Conservation (phyloP, 30 jellyfish, hydroid and myxozoan genomes). For the Euphysa ruthae region DNA sequence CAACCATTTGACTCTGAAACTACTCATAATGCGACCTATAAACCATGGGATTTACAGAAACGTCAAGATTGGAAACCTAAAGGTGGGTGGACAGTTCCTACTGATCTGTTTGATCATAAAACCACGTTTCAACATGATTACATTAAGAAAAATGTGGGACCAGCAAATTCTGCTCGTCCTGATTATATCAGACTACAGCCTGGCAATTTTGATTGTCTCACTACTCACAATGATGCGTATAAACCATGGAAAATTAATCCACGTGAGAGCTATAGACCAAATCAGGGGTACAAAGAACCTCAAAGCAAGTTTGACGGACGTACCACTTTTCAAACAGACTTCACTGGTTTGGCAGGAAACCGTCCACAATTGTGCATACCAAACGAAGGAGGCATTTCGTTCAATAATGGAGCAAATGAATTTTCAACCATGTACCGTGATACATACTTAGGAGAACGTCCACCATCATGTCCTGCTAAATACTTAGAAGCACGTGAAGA, state of each 20-base stretch:
- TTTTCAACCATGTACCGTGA: slow-evolving; percentile 62
- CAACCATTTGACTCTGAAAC: slow-evolving; percentile 78
- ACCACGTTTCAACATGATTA: slow-evolving; percentile 86
- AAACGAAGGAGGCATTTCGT: slow-evolving; percentile 47
- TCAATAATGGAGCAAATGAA: slow-evolving; percentile 66
- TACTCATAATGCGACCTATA: slow-evolving; percentile 59
- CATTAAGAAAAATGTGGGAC: slow-evolving; percentile 44
- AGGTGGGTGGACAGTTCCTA: slow-evolving; percentile 68
- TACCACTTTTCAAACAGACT: slow-evolving; percentile 70
- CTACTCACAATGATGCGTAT: slow-evolving; percentile 90
- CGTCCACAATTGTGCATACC: slow-evolving; percentile 79
- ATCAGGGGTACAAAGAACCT: slow-evolving; percentile 65
- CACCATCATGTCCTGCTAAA: slow-evolving; percentile 84
- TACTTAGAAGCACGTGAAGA: slow-evolving; percentile 40
- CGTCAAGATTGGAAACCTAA: slow-evolving; percentile 69
- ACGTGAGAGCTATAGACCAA: slow-evolving; percentile 44
- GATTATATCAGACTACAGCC: slow-evolving; percentile 38
- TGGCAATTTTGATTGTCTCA: slow-evolving; percentile 59
- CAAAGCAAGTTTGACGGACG: slow-evolving; percentile 82
- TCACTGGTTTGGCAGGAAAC: slow-evolving; percentile 34
- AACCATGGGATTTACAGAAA: slow-evolving; percentile 58
- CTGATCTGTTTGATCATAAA: slow-evolving; percentile 49
- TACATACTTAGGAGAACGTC: slow-evolving; percentile 36
- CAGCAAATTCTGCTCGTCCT: slow-evolving; percentile 81
- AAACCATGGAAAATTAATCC: slow-evolving; percentile 70